Percentiles rank a stretch among this genome's conserved stretches.
These are phyloP conservation scores for Goniozus legneri DNA, from an alignment of 1,140 invertebrate genomes.

Conservation along the genomic window DNA sequence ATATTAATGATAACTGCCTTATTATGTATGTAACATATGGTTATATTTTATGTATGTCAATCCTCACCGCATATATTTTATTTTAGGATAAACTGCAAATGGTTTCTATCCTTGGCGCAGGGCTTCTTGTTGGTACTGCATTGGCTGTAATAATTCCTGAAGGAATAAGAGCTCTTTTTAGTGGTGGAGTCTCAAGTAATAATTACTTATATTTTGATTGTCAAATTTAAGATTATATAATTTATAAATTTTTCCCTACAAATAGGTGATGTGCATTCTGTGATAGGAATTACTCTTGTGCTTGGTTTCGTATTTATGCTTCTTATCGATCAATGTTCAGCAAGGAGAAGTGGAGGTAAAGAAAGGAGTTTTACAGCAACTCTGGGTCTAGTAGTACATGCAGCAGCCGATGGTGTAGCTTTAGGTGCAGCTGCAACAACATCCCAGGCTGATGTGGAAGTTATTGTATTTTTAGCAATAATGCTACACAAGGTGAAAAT, in stretches of 20 bases:
- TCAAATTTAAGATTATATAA: conserved; percentile 11
- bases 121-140: conserved; percentile 95
- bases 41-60: background rate
- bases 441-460: conserved; percentile 91
- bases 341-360: conserved; percentile 63
- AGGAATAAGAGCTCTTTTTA: conserved; percentile 83
- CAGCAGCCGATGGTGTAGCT: conserved; percentile 96
- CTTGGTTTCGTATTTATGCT: conserved; percentile 97
- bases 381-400: conserved; percentile 94
- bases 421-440: conserved; percentile 94
- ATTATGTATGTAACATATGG: background rate
- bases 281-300: conserved; percentile 75
- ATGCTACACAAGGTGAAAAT: conserved; percentile 93
- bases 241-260: background rate
- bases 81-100: conserved; percentile 89
- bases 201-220: no score
- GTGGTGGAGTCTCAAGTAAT: conserved; percentile 14
- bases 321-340: conserved; percentile 84
- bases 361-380: conserved; percentile 87
- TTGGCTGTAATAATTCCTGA: conserved; percentile 98
- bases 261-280: conserved; percentile 57
- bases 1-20: background rate
- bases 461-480: conserved; percentile 97
- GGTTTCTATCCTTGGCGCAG: conserved; percentile 93
- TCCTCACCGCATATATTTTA: conserved; percentile 6